Conservation (phyloP, 2,113 vertebrate genomes). For the Okapia johnstoni region DNA sequence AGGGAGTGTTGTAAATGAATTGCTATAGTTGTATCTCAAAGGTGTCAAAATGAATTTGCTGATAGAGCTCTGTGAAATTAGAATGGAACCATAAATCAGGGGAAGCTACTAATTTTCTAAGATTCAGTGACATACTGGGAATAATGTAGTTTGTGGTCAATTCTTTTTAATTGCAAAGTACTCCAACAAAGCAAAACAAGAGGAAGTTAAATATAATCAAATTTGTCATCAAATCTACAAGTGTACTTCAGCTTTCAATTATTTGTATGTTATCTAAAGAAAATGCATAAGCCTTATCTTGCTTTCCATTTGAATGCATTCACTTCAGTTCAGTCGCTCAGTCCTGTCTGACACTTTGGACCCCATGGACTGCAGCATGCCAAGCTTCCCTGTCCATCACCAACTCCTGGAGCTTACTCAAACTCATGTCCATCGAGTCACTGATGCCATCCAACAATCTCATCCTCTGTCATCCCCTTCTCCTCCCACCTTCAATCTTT, state of each 20-base stretch:
- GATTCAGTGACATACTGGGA: background rate
- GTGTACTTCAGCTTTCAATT: background rate
- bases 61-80: background rate
- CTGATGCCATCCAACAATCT: background rate
- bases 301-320: background rate
- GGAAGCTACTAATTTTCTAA: background rate
- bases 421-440: background rate
- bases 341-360: background rate
- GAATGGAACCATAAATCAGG: background rate
- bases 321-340: background rate
- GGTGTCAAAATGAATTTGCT: constrained; percentile 4
- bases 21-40: background rate
- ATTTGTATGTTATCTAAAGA: background rate
- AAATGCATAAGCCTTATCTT: background rate
- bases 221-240: background rate
- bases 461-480: background rate
- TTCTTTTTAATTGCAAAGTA: background rate
- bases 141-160: background rate
- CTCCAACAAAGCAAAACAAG: background rate
- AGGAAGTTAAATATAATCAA: background rate
- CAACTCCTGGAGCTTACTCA: background rate
- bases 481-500: background rate
- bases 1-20: constrained; percentile 42
- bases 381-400: background rate
- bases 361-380: background rate